Percentiles rank a stretch among this genome's conserved stretches.
Evolutionary conservation across 2,113 vertebrate species (phyloP).

Genomic region (Eidolon helvum): DNA sequence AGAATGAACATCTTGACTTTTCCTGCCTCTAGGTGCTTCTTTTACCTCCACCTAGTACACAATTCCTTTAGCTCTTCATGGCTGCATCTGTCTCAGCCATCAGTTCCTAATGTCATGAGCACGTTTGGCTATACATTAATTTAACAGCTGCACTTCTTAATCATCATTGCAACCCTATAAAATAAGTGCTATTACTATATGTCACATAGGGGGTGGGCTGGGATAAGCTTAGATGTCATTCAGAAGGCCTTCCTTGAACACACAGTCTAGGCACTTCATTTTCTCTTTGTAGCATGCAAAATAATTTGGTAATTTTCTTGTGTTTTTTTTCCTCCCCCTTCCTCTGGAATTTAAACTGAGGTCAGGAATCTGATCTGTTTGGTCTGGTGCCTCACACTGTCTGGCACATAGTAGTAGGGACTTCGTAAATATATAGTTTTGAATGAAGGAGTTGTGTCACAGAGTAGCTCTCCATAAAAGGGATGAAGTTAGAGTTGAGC

Average conservation of each 20-base stretch:
- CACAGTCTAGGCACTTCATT: neutral
- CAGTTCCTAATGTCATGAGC: neutral
- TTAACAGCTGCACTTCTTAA: neutral
- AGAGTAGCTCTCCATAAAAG: neutral
- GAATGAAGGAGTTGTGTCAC: neutral
- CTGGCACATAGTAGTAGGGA: neutral
- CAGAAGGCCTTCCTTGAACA: neutral
- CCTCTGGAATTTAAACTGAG: conserved; percentile 10
- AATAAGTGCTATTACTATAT: neutral
- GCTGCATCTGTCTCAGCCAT: neutral
- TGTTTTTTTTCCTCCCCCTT: neutral
- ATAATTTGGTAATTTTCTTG: conserved; percentile 16
- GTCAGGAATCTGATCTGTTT: neutral
- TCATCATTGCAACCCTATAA: neutral
- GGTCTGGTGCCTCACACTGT: neutral
- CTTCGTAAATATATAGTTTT: neutral
- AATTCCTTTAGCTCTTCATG: neutral
- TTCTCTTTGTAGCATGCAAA: conserved; percentile 18
- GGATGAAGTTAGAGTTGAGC: neutral
- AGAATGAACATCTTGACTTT: neutral
- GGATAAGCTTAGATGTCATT: neutral
- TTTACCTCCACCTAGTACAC: neutral
- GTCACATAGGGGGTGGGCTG: neutral
- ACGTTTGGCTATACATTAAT: conserved; percentile 19
- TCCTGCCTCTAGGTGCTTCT: neutral